These are phyloP conservation scores for Drosophila subquinaria DNA, from an alignment of 2,888 invertebrate genomes.

Conservation along the genomic window DNA sequence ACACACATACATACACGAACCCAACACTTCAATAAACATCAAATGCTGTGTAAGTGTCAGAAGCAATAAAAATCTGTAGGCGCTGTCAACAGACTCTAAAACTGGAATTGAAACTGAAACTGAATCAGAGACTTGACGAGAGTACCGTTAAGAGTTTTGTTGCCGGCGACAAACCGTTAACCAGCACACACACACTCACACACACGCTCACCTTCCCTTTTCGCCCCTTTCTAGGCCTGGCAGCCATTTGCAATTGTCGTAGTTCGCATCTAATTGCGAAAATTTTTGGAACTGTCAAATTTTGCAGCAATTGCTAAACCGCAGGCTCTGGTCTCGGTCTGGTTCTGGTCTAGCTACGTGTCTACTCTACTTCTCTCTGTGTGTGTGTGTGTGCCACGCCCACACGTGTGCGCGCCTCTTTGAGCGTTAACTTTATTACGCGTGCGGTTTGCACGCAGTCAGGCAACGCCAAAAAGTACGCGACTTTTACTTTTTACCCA, in stretches of 20 bases:
- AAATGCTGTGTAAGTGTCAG: constrained; percentile 72
- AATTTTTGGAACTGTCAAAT: constrained; percentile 78
- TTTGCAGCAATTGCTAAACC: constrained; percentile 73
- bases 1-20: constrained; percentile 14
- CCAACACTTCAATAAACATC: constrained; percentile 63
- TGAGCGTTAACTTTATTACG: constrained; percentile 70
- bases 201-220: not conserved
- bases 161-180: constrained; percentile 63
- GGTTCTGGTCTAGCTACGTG: constrained; percentile 35
- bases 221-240: constrained; percentile 8
- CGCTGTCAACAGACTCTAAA: constrained; percentile 51
- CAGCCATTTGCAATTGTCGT: constrained; percentile 68
- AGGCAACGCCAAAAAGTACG: constrained; percentile 34
- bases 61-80: constrained; percentile 73
- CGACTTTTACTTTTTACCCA: constrained; percentile 57
- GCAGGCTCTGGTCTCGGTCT: constrained; percentile 58
- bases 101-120: constrained; percentile 36
- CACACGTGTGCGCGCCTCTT: constrained; percentile 37
- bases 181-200: constrained; percentile 31
- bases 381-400: constrained; percentile 16
- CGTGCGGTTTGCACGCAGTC: constrained; percentile 61
- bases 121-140: constrained; percentile 65
- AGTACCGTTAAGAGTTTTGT: constrained; percentile 62
- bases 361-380: not conserved
- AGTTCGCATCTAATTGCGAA: constrained; percentile 75